These are phyloP conservation scores for Apis dorsata DNA, from an alignment of 1,140 invertebrate genomes.

Conservation along the genomic window DNA sequence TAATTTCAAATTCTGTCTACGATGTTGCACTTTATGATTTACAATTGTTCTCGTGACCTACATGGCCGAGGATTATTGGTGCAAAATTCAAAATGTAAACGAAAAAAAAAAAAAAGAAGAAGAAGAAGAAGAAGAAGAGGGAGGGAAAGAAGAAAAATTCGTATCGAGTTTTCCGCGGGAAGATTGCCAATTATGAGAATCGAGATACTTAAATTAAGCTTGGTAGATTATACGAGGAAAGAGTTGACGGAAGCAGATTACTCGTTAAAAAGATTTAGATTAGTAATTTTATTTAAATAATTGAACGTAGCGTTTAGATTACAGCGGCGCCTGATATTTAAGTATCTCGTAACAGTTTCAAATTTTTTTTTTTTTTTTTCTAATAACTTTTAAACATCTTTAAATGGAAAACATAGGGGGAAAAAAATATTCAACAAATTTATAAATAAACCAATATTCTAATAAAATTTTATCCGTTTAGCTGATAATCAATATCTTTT, in stretches of 20 bases:
- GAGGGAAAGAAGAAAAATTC: background rate
- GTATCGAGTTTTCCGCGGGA: background rate
- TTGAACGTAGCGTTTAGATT: background rate
- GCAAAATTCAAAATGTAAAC: background rate
- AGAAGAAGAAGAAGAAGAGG: background rate
- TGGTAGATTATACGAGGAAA: constrained; percentile 13
- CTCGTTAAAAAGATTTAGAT: constrained; percentile 30
- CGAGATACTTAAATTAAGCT: constrained; percentile 13
- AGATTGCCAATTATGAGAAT: constrained; percentile 33
- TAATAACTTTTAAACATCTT: background rate
- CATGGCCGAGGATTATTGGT: too few species aligned
- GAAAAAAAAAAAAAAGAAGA: too few species aligned
- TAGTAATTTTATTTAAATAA: constrained; percentile 22
- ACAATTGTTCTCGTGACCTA: background rate
- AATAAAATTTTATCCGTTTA: too few species aligned
- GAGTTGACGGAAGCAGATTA: constrained; percentile 19
- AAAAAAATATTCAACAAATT: background rate
- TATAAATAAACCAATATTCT: background rate
- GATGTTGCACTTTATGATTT: background rate
- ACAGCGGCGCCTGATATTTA: background rate
- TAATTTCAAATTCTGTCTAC: background rate
- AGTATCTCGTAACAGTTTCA: background rate
- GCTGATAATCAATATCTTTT: too few species aligned
- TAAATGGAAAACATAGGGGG: background rate
- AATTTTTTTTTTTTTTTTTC: background rate